Conservation (phyloP, 2,797 vertebrate genomes). For the Catharus ustulatus region DNA sequence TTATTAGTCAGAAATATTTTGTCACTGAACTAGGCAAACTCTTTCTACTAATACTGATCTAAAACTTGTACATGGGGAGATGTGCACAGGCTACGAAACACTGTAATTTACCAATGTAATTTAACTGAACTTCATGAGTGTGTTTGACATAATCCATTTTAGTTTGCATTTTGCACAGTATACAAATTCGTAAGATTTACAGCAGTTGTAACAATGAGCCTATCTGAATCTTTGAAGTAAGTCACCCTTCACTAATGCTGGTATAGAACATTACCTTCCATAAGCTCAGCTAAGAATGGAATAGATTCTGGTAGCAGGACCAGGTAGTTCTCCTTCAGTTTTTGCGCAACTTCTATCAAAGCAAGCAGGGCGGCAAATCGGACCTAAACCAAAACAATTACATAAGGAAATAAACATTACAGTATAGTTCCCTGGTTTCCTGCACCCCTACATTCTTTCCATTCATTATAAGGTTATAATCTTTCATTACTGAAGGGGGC, state of each 20-base stretch:
- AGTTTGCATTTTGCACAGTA: background rate
- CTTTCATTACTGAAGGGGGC: background rate
- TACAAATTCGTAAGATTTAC: background rate
- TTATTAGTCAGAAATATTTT: background rate
- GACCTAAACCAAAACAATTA: constrained; percentile 77
- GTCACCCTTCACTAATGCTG: background rate
- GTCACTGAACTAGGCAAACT: background rate
- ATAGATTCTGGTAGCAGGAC: constrained; percentile 92
- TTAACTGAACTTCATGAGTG: background rate
- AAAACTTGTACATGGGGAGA: background rate
- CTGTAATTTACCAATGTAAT: accelerated
- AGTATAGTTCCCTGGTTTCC: background rate
- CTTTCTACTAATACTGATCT: background rate
- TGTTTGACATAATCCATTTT: background rate
- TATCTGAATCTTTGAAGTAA: background rate
- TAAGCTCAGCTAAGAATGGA: constrained; percentile 95
- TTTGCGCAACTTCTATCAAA: constrained; percentile 86
- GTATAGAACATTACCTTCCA: constrained; percentile 88
- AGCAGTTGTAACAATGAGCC: background rate
- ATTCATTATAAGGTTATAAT: background rate
- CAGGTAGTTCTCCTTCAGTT: constrained; percentile 92
- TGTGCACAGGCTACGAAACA: background rate
- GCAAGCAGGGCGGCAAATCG: constrained; percentile 89
- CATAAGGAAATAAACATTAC: background rate
- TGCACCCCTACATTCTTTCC: background rate